These are phyloP conservation scores for Epinotia bilunana DNA, from an alignment of 2,888 invertebrate genomes.

Conservation along the genomic window DNA sequence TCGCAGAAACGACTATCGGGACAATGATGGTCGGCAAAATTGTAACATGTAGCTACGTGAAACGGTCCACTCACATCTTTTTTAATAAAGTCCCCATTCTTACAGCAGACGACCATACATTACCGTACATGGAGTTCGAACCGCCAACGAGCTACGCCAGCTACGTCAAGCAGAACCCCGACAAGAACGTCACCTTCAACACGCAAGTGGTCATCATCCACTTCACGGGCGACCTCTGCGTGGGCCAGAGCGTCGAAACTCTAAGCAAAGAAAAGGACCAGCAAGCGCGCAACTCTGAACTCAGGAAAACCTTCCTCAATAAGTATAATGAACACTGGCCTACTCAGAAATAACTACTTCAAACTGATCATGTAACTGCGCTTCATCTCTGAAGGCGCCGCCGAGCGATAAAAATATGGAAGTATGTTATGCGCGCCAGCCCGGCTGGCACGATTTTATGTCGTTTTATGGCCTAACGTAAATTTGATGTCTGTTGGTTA, in stretches of 20 bases:
- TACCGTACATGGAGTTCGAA: constrained; percentile 70
- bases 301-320: constrained; percentile 82
- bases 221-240: constrained; percentile 84
- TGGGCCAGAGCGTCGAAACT: constrained; percentile 84
- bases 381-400: constrained; percentile 1
- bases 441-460: constrained; percentile 4
- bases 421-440: background rate
- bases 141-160: constrained; percentile 56
- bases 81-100: background rate
- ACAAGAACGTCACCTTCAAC: constrained; percentile 80
- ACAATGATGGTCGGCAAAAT: no score
- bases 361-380: background rate
- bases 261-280: constrained; percentile 87
- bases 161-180: constrained; percentile 70
- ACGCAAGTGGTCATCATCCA: constrained; percentile 86
- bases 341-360: constrained; percentile 65
- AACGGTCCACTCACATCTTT: no score
- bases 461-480: background rate
- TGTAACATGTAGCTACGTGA: no score
- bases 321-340: constrained; percentile 82
- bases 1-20: no score
- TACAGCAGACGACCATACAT: constrained; percentile 62
- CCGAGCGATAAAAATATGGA: constrained; percentile 6
- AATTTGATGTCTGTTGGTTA: background rate
- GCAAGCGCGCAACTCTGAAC: constrained; percentile 86